Base-by-base conservation (phyloP, 2,797 vertebrate genomes). In the Fratercula arctica region DNA sequence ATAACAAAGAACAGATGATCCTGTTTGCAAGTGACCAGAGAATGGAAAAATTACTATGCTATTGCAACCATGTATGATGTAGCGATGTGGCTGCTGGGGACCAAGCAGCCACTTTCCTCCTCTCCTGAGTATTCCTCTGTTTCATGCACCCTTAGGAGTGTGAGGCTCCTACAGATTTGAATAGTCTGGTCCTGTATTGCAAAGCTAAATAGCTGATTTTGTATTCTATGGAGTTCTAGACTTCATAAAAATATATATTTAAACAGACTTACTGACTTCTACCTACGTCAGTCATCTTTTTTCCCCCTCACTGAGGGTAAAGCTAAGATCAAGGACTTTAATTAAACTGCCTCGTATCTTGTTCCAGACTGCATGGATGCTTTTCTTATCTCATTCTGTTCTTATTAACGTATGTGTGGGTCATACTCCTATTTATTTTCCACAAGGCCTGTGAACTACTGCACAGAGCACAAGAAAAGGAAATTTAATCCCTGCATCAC, bases 1-100 rank as follows among this genome's bases (percentile, higher is more conserved):
- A 99, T 99, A 57, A 99, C 99, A 25, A 99, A 99, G 98, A 99
- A 99, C 90, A 99, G 98, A 96, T 99, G 99, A 85, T 99, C 99
- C 99, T 99, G 97, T 94, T 81, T 29, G 87, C 59, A 90, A 28
- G 97, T 37, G 80, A 41, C 10, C 83, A 92, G 41, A 69, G 35
- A 68, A 75, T 13, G 33, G 26, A 96, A 73, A 82, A 75, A 23
- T 85, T 53, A 45, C 21, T 69, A 25, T 56, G 39, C 25, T 23
- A 17, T 18, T 46, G 63, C 56, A 70, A 8, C 20, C 8, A n/a
- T 1, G 3, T 7, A 23, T 12, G 28, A 59, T 45, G 60, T 11
- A 41, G 48, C 3, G 4, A 29, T 16, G 43, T 63, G 35, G 13
- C 31, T 57, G 12, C 10, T 37, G 61, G 43, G 69, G 43, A 61